Conservation (phyloP, 2,888 invertebrate species). For the Acrobasis suavella region DNA sequence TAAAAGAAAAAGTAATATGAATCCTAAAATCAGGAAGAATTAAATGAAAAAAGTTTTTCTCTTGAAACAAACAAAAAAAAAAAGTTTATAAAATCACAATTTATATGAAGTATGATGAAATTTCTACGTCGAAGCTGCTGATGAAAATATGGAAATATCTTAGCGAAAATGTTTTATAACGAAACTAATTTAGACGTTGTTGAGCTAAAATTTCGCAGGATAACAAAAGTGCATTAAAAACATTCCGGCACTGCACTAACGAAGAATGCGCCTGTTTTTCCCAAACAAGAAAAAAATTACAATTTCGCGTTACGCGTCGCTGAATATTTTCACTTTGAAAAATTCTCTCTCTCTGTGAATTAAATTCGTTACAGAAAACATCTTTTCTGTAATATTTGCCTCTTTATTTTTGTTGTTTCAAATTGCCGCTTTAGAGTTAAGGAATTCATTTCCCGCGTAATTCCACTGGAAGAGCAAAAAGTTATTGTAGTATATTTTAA, state of each 20-base stretch:
- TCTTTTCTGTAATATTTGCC: constrained; percentile 21
- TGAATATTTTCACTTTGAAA: constrained; percentile 28
- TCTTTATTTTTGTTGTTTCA: constrained; percentile 20
- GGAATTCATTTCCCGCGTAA: constrained; percentile 11
- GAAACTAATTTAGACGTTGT: constrained; percentile 17
- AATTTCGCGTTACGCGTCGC: constrained; percentile 24
- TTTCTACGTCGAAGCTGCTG: neutral
- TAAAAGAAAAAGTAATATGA: no score
- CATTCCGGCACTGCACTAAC: constrained; percentile 6
- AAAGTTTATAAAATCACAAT: no score
- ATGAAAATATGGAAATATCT: neutral
- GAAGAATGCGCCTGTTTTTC: constrained; percentile 20
- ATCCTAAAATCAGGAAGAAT: no score
- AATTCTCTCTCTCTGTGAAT: constrained; percentile 26
- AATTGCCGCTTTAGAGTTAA: constrained; percentile 16
- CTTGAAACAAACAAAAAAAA: no score
- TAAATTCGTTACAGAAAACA: constrained; percentile 28
- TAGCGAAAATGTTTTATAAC: constrained; percentile 4
- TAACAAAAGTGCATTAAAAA: constrained; percentile 19
- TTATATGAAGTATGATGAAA: no score
- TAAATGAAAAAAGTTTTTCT: no score
- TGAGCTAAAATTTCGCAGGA: constrained; percentile 7
- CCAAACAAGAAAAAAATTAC: constrained; percentile 15
- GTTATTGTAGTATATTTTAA: constrained; percentile 5
- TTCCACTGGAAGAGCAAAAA: constrained; percentile 2